These are phyloP conservation scores for Drosophila pectinifera DNA, from an alignment of 1,140 invertebrate species.

Conservation along the genomic window DNA sequence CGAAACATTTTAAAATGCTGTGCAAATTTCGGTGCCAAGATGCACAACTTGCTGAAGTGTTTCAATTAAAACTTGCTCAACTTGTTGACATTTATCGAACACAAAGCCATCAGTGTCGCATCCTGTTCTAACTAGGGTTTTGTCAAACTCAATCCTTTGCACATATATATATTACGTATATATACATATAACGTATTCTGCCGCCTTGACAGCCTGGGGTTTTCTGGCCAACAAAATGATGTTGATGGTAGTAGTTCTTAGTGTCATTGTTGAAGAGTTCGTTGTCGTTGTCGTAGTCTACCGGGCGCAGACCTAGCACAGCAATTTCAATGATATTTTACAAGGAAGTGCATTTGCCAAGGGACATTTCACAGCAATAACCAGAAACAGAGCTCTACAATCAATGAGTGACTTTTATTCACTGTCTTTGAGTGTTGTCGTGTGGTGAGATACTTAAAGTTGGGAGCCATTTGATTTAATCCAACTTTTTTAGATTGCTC, in stretches of 20 bases:
- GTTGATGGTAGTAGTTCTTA: constrained; percentile 49
- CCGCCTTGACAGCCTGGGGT: constrained; percentile 24
- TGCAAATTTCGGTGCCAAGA: constrained; percentile 55
- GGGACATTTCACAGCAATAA: constrained; percentile 59
- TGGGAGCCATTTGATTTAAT: constrained; percentile 4
- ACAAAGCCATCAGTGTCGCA: constrained; percentile 52
- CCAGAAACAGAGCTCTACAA: constrained; percentile 37
- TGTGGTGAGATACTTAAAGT: constrained; percentile 1
- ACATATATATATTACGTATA: neutral
- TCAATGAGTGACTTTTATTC: constrained; percentile 7
- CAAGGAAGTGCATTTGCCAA: constrained; percentile 47
- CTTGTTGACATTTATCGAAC: constrained; percentile 81
- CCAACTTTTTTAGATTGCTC: neutral
- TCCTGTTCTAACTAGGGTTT: constrained; percentile 27
- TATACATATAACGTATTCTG: constrained; percentile 7
- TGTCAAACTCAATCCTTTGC: constrained; percentile 20
- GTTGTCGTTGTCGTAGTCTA: constrained; percentile 13
- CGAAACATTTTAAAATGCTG: constrained; percentile 47
- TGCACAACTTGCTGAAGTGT: constrained; percentile 60
- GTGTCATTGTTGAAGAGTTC: constrained; percentile 59
- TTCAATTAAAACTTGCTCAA: constrained; percentile 80
- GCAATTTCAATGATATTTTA: constrained; percentile 17
- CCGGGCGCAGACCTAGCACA: constrained; percentile 17
- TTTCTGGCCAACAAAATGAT: constrained; percentile 30
- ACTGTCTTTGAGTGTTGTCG: neutral